Evolutionary conservation across 1,140 invertebrate species (phyloP).

Genomic region (Meloidogyne hapla): DNA sequence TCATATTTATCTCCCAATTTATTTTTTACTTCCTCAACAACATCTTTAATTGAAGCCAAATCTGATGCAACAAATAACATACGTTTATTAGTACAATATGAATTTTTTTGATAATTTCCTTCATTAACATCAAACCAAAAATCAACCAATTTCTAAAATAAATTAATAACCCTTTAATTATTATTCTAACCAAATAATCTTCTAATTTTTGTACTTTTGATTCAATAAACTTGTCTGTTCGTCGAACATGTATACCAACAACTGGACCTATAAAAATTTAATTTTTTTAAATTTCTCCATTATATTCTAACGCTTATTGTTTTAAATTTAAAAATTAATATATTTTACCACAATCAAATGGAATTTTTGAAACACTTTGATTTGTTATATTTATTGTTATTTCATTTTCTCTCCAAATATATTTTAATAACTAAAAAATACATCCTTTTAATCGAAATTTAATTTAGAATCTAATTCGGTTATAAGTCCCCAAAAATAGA

Average conservation of each 20-base stretch:
- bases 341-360: neutral
- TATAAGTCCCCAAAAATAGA: neutral
- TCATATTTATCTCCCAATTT: too few species aligned
- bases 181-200: constrained; percentile 81
- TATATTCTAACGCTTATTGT: too few species aligned
- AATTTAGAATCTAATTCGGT: neutral
- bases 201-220: constrained; percentile 90
- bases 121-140: constrained; percentile 70
- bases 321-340: neutral
- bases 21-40: too few species aligned
- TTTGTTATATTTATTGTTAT: neutral
- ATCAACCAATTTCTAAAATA: constrained; percentile 73
- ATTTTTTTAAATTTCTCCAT: too few species aligned
- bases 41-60: too few species aligned
- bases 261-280: constrained; percentile 52
- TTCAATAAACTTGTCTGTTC: constrained; percentile 97
- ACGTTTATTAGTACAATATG: too few species aligned
- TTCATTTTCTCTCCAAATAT: neutral
- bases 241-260: constrained; percentile 84
- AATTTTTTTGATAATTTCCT: too few species aligned
- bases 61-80: too few species aligned
- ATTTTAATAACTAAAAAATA: constrained; percentile 12
- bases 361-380: neutral
- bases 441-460: neutral
- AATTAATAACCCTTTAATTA: too few species aligned